Evolutionary conservation across 2,113 vertebrate species (phyloP).

Genomic region (Chroicocephalus ridibundus): DNA sequence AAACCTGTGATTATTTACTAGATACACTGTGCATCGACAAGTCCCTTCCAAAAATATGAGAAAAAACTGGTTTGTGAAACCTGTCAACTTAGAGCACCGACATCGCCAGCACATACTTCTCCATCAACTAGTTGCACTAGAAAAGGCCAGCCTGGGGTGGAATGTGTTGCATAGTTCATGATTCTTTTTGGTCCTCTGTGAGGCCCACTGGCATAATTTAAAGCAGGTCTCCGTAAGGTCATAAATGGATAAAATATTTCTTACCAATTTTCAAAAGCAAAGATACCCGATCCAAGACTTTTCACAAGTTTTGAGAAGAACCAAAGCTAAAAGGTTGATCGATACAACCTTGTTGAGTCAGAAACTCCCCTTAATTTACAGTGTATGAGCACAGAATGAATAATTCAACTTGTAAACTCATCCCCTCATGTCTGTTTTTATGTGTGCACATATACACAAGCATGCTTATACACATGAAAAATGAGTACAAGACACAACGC

Average conservation of each 20-base stretch:
- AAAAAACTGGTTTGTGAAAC: background rate
- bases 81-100: background rate
- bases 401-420: conserved; percentile 11
- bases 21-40: background rate
- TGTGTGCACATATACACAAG: background rate
- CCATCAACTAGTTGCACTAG: background rate
- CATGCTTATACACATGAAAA: conserved; percentile 26
- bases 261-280: background rate
- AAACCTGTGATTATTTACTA: background rate
- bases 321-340: background rate
- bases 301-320: background rate
- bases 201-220: background rate
- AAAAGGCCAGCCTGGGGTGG: background rate
- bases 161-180: background rate
- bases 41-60: background rate
- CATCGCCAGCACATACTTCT: background rate
- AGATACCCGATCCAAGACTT: background rate
- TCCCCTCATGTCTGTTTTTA: background rate
- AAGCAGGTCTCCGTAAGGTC: background rate
- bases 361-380: background rate
- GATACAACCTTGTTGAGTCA: background rate
- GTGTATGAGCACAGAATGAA: background rate
- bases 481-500: conserved; percentile 1
- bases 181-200: background rate
- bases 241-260: background rate